Conservation (phyloP, 2,888 invertebrate genomes). For the Diloba caeruleocephala region DNA sequence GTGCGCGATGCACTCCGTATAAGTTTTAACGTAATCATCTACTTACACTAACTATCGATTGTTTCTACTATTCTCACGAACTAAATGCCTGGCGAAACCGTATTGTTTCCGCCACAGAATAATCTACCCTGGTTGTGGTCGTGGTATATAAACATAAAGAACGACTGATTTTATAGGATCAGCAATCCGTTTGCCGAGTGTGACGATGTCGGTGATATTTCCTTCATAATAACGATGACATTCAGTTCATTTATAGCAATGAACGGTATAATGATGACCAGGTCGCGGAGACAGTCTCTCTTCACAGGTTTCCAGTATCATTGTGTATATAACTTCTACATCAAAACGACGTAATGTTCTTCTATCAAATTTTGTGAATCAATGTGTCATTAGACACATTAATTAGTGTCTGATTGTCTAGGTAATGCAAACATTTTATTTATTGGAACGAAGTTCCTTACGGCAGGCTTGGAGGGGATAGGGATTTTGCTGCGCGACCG, state of each 20-base stretch:
- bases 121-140: no score
- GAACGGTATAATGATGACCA: neutral
- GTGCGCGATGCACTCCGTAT: constrained; percentile 59
- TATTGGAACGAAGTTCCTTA: no score
- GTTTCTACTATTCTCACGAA: constrained; percentile 26
- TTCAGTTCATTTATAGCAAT: no score
- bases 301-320: constrained; percentile 9
- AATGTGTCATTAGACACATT: constrained; percentile 8
- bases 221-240: no score
- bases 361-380: constrained; percentile 28
- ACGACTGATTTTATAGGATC: no score
- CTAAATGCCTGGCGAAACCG: constrained; percentile 12
- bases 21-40: constrained; percentile 59
- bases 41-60: constrained; percentile 56
- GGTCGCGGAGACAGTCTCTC: neutral
- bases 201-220: constrained; percentile 34
- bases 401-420: constrained; percentile 24
- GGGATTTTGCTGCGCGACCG: no score
- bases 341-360: constrained; percentile 25
- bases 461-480: no score
- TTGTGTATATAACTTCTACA: constrained; percentile 20
- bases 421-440: no score
- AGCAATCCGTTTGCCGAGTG: constrained; percentile 24
- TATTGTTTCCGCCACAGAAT: constrained; percentile 1
- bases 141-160: no score